Percentiles rank a stretch among this genome's conserved stretches.
Conservation (phyloP, 2,113 vertebrate genomes). For the Phyllostomus hastatus region DNA sequence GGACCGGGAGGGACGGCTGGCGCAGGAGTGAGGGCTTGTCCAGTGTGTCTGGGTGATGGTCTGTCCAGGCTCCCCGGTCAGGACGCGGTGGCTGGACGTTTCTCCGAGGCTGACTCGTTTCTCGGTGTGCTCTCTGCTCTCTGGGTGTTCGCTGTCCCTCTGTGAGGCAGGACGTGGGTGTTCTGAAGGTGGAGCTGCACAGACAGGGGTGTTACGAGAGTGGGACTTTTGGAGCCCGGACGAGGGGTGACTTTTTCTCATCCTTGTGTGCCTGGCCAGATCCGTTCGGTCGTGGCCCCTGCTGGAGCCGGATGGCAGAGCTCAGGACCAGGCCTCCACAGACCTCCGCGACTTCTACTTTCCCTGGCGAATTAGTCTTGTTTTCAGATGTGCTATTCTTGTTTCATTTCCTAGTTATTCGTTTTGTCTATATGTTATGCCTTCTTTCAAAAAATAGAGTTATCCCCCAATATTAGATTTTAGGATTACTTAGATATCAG, state of each 20-base stretch:
- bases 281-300: not conserved
- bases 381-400: not conserved
- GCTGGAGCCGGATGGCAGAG: not conserved
- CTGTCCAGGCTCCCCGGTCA: not conserved
- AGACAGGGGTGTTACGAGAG: not conserved
- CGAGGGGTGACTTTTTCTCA: not conserved
- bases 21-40: not conserved
- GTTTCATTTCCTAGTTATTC: not conserved
- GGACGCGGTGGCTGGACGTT: not conserved
- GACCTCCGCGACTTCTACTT: not conserved
- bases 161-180: not conserved
- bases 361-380: not conserved
- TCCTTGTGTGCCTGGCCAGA: fast-evolving
- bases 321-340: too few relatives aligned
- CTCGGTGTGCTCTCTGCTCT: not conserved
- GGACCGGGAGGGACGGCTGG: not conserved
- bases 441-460: not conserved
- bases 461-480: not conserved
- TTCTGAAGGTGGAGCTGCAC: not conserved
- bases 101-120: not conserved
- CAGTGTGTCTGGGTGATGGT: not conserved
- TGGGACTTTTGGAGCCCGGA: not conserved
- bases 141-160: fast-evolving
- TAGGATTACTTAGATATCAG: not conserved
- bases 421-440: not conserved